Percentiles rank a stretch among this genome's conserved stretches.
Conservation (phyloP, 2,888 invertebrate genomes). For the Vesta saturnalis region DNA sequence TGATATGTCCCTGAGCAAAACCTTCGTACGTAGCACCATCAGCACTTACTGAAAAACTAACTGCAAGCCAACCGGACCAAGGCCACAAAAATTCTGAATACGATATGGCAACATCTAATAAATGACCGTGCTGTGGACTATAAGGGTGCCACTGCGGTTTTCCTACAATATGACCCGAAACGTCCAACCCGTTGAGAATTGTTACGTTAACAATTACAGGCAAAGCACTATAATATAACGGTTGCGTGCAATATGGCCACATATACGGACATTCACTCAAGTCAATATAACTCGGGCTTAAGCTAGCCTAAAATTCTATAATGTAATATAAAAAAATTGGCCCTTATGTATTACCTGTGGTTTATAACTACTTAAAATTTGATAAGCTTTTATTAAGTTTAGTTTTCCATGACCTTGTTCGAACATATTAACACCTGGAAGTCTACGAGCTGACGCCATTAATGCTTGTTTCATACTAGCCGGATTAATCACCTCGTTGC, state of each 20-base stretch:
- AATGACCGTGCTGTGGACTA: conserved; percentile 78
- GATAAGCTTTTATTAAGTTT: conserved; percentile 89
- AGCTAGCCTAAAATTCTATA: conserved; percentile 68
- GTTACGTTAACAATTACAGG: conserved; percentile 94
- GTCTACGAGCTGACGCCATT: conserved; percentile 87
- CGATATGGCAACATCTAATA: conserved; percentile 81
- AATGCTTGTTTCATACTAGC: conserved; percentile 96
- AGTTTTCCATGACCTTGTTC: conserved; percentile 97
- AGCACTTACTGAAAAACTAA: conserved; percentile 75
- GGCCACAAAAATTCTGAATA: conserved; percentile 91
- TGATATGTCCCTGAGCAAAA: conserved; percentile 83
- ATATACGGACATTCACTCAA: conserved; percentile 95
- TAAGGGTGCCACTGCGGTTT: conserved; percentile 91
- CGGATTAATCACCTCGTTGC: conserved; percentile 76
- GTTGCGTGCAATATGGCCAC: conserved; percentile 99
- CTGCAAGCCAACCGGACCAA: conserved; percentile 95
- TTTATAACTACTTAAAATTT: conserved; percentile 72
- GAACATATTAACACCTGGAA: conserved; percentile 93
- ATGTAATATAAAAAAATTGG: conserved; percentile 60
- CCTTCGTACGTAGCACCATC: conserved; percentile 78
- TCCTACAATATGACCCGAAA: conserved; percentile 80
- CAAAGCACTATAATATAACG: conserved; percentile 86
- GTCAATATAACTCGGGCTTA: conserved; percentile 88
- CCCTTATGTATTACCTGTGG: conserved; percentile 63
- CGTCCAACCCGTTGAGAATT: conserved; percentile 92